phyloP scores from a whole-genome alignment of 1,140 invertebrate genomes.

The Ceratina calcarata region DNA sequence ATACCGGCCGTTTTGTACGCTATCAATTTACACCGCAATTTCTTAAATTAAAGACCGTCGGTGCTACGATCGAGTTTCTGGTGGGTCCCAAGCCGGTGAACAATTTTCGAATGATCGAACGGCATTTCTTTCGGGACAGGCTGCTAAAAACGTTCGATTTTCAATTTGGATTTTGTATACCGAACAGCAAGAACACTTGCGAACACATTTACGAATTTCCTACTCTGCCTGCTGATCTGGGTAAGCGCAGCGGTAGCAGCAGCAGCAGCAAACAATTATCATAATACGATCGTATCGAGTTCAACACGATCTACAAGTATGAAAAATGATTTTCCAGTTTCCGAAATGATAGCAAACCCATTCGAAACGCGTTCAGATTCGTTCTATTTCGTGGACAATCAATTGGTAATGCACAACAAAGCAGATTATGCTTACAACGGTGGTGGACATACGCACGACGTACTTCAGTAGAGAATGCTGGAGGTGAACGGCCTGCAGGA shows the following conservation, averaged over 20 bases:
- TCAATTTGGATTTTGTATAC: constrained; percentile 99
- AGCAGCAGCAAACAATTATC: not conserved
- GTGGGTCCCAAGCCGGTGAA: constrained; percentile 95
- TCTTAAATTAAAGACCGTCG: constrained; percentile 96
- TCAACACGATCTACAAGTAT: not conserved
- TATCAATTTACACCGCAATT: constrained; percentile 98
- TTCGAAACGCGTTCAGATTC: constrained; percentile 99
- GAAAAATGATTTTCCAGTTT: constrained; percentile 84
- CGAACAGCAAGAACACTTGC: constrained; percentile 97
- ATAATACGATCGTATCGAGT: not conserved
- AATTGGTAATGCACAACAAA: constrained; percentile 99
- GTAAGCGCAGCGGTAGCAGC: constrained; percentile 82
- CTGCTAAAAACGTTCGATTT: constrained; percentile 99
- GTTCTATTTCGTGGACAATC: constrained; percentile 99
- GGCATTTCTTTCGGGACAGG: constrained; percentile 96
- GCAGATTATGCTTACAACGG: constrained; percentile 97
- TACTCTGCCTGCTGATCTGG: constrained; percentile 89
- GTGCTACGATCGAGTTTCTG: constrained; percentile 98
- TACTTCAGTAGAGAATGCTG: constrained; percentile 58
- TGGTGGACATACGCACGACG: constrained; percentile 80
- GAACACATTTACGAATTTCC: constrained; percentile 99
- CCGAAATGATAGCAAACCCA: constrained; percentile 97
- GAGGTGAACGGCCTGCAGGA: not conserved
- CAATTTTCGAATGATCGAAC: constrained; percentile 99
- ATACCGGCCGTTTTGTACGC: constrained; percentile 96